Base-by-base conservation (phyloP, 1,140 invertebrate genomes). In the Anastrepha obliqua region DNA sequence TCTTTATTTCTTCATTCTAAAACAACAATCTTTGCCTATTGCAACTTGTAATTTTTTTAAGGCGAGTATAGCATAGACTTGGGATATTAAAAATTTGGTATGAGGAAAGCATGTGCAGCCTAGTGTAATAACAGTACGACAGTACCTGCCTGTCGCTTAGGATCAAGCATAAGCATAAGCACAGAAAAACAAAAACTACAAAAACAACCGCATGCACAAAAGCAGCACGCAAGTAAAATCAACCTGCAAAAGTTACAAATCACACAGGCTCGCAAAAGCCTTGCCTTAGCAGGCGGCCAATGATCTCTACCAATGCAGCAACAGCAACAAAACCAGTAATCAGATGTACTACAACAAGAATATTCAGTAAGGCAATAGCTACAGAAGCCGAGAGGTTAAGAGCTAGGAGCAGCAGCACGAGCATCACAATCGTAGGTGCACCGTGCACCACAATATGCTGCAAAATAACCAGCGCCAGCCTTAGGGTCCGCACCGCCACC, bases 221-320 rank as follows among this genome's bases (percentile, higher is more conserved):
- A 29, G 29, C 11, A 20, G 20, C 64, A 39, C 6, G 17, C 17
- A 29, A 81, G n/a, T 81, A 55, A 81, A 29, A 81, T 81, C 74
- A 81, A 81, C 74, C 74, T 58, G 47, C 47, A 81, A 58, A 6
- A 81, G 47, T 55, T 81, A 81, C 74, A 81, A 81, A 81, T 55
- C 74, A 81, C 74, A 47, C 74, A 81, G 47, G n/a, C 47, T 20
- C 44, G 17, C 47, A 81, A 81, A 81, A 58, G 74, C 47, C 44
- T 47, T 81, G 74, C 20, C 47, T 81, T 55, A 51, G 44, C 15
- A 29, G 47, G 55, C 74, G 47, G 74, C 47, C 74, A 13, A n/a
- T 81, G 74, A 81, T 55, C 74, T 29, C 47, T 9, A 47, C 47
- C 47, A 55, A 29, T 55, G 15, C 74, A 81, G 11, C 42, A 44